These are phyloP conservation scores for Lymantria monacha DNA, from an alignment of 2,888 invertebrate genomes.

Conservation along the genomic window DNA sequence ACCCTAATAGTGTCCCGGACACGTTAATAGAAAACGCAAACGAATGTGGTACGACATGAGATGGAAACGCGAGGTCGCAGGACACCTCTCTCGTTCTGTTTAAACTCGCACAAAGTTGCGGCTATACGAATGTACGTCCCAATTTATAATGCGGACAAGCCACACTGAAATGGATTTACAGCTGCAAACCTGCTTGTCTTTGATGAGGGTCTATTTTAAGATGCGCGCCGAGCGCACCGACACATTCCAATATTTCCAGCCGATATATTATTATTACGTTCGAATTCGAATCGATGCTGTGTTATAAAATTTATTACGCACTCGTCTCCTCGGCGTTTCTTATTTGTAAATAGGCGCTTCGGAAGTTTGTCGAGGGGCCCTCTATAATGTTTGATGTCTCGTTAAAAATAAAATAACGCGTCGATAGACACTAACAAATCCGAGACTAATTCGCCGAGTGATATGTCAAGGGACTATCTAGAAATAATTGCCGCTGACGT, in stretches of 20 bases:
- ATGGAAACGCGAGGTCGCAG: conserved; percentile 55
- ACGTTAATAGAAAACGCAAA: conserved; percentile 75
- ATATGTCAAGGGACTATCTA: conserved; percentile 60
- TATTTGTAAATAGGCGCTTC: conserved; percentile 79
- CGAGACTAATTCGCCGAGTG: conserved; percentile 77
- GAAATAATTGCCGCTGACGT: conserved; percentile 66
- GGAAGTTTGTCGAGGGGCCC: conserved; percentile 61
- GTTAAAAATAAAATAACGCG: conserved; percentile 77
- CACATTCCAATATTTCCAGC: conserved; percentile 78
- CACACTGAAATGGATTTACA: conserved; percentile 82
- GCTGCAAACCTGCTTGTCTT: conserved; percentile 81
- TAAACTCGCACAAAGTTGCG: conserved; percentile 42
- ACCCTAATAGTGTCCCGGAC: conserved; percentile 64
- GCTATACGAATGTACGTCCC: conserved; percentile 49
- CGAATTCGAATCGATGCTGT: conserved; percentile 74
- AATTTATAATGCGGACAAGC: conserved; percentile 81
- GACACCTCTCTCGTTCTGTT: conserved; percentile 42
- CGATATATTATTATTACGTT: conserved; percentile 81
- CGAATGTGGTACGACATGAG: conserved; percentile 62
- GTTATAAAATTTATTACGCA: conserved; percentile 81
- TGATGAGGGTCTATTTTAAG: conserved; percentile 81
- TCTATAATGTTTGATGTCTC: conserved; percentile 79
- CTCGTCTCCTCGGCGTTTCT: conserved; percentile 72
- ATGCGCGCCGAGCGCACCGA: conserved; percentile 74
- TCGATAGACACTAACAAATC: conserved; percentile 75